A percentile compares a stretch with the other conserved stretches of the same genome.
These are phyloP conservation scores for Agrenia bidenticulata DNA, from an alignment of 2,888 invertebrate species.

Conservation along the genomic window DNA sequence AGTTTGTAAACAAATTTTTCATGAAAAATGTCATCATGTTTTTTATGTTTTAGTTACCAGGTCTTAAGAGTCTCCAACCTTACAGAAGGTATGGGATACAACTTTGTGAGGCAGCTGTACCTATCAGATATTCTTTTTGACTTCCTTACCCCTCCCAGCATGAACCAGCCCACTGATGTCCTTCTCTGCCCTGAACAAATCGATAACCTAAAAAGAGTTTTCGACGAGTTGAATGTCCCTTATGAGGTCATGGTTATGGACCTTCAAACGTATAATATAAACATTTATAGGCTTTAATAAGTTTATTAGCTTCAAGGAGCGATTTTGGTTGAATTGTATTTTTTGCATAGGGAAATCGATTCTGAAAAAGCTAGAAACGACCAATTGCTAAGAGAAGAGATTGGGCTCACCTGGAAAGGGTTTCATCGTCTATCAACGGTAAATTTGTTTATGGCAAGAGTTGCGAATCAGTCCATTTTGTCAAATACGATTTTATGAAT, in stretches of 20 bases:
- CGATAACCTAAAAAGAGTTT: constrained; percentile 32
- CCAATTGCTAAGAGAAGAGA: constrained; percentile 2
- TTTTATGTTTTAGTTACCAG: constrained; percentile 38
- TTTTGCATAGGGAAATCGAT: constrained; percentile 11
- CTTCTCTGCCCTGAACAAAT: constrained; percentile 68
- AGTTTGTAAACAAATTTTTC: too few relatives aligned
- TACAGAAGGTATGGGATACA: not conserved
- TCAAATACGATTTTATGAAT: not conserved
- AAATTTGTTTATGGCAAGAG: too few relatives aligned
- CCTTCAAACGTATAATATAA: constrained; percentile 34
- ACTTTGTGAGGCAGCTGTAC: constrained; percentile 5
- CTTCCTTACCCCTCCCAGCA: constrained; percentile 64
- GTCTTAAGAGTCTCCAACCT: constrained; percentile 31
- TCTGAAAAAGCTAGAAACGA: constrained; percentile 10
- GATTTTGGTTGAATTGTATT: not conserved
- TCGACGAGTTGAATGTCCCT: constrained; percentile 32
- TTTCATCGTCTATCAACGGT: constrained; percentile 47
- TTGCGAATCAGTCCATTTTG: too few relatives aligned
- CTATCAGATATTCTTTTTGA: constrained; percentile 51
- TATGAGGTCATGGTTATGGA: constrained; percentile 37
- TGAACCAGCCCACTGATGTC: constrained; percentile 66
- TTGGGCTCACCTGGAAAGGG: constrained; percentile 41
- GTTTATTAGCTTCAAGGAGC: too few relatives aligned
- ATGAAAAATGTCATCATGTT: not conserved
- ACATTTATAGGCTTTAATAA: too few relatives aligned